These are phyloP conservation scores for Grapholita molesta DNA, from an alignment of 1,140 invertebrate genomes.

Conservation along the genomic window DNA sequence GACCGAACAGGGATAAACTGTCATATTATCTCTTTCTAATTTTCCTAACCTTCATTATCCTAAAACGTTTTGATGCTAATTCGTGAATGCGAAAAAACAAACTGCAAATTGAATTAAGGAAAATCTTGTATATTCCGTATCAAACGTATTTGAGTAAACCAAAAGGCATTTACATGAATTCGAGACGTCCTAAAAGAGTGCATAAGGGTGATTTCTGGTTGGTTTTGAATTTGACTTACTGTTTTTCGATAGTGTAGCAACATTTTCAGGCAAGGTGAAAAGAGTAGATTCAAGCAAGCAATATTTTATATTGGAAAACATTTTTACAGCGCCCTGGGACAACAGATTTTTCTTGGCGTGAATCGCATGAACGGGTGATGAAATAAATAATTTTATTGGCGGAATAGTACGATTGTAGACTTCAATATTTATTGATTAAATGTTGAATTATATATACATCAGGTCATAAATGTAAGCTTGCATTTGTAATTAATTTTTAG, in stretches of 20 bases:
- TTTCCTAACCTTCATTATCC: neutral
- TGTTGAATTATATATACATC: too few relatives aligned
- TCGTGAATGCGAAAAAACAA: neutral
- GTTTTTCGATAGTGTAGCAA: neutral
- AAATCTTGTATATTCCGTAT: neutral
- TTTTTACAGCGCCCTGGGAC: neutral
- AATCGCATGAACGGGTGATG: neutral
- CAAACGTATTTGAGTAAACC: neutral
- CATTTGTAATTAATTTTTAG: too few relatives aligned
- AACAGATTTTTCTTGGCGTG: neutral
- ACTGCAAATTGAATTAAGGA: neutral
- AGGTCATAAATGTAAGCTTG: too few relatives aligned
- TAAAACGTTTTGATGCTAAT: neutral
- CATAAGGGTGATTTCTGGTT: neutral
- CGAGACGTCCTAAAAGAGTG: neutral
- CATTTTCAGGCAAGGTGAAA: neutral
- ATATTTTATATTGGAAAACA: neutral
- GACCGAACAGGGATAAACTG: neutral
- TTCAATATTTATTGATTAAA: neutral
- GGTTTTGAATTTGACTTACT: neutral
- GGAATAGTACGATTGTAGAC: neutral
- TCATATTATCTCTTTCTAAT: neutral
- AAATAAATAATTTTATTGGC: neutral
- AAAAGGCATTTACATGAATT: neutral
- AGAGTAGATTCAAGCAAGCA: neutral